Base-by-base conservation (phyloP, 2,888 invertebrate genomes). In the Acrobasis repandana region DNA sequence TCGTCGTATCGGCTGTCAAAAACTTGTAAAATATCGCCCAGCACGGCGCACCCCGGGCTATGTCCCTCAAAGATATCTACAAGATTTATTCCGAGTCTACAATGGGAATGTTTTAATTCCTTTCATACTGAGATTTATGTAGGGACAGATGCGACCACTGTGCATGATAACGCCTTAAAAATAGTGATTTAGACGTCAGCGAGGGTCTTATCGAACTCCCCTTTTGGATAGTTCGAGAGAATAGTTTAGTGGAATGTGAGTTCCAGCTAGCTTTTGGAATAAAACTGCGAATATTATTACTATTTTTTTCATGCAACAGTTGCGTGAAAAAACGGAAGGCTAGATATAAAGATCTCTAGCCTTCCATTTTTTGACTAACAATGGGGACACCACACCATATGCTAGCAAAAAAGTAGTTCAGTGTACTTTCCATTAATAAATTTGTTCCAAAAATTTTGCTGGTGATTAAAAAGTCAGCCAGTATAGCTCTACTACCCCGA, bases 21-120 rank as follows among this genome's bases (percentile, higher is more conserved):
- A 94, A 94, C 93, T 93, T 93, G 93, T 94, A 93, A 94, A 94
- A 94, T 94, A 94, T 94, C 90, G 93, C 90, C 87, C 84, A 84
- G 83, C 88, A 87, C 88, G 89, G 74, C 70, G 80, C 43, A 43
- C 82, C 80, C 77, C 81, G 79, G 82, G 83, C 87, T 83, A 82
- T n/a, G 82, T 76, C 79, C 80, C 86, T 86, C 88, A 86, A 88
- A 87, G 87, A 90, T 90, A 90, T 89, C 90, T 87, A 77, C 72
- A 86, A 92, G 91, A 92, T 92, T 91, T 92, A 92, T 91, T 79
- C 86, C 81, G 77, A 80, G 85, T 87, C 89, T 82, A 90, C 91
- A 90, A 90, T 88, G 86, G 88, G 84, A 83, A 89, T 87, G 88
- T 91, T 92, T 92, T 91, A 92, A 91, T 92, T 91, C 91, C 90